Conservation (phyloP, 2,888 invertebrate species). For the Drosophila phalerata region DNA sequence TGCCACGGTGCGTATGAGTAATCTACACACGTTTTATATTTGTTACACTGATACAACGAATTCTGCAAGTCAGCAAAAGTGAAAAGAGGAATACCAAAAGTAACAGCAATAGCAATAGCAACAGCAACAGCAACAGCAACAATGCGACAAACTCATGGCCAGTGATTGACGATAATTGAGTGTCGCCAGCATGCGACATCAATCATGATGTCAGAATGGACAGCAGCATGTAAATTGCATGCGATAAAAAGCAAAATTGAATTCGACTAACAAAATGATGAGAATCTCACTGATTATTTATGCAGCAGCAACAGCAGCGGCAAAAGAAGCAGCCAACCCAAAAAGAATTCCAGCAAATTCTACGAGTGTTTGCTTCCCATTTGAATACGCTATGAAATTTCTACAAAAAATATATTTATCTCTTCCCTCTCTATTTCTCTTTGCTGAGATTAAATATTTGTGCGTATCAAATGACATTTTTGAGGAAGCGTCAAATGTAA, state of each 20-base stretch:
- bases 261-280: slow-evolving; percentile 77
- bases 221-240: slow-evolving; percentile 76
- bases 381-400: slow-evolving; percentile 57
- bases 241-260: slow-evolving; percentile 74
- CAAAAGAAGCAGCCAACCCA: slow-evolving; percentile 32
- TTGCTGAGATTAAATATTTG: slow-evolving; percentile 64
- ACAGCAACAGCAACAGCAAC: neutral
- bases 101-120: neutral
- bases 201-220: slow-evolving; percentile 76
- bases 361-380: slow-evolving; percentile 52
- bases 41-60: slow-evolving; percentile 27
- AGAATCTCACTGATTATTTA: slow-evolving; percentile 71
- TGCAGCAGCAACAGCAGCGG: slow-evolving; percentile 48
- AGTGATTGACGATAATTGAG: slow-evolving; percentile 81
- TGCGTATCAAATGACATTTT: slow-evolving; percentile 76
- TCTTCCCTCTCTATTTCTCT: neutral
- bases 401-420: slow-evolving; percentile 36
- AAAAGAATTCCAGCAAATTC: slow-evolving; percentile 55
- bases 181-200: slow-evolving; percentile 74
- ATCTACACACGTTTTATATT: slow-evolving; percentile 57
- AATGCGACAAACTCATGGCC: slow-evolving; percentile 30
- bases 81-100: neutral
- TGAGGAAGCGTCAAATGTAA: slow-evolving; percentile 68
- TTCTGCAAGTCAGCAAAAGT: slow-evolving; percentile 49
- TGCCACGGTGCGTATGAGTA: slow-evolving; percentile 67